phyloP scores from a whole-genome alignment of 2,113 vertebrate genomes.

The Gobiocypris rarus region DNA sequence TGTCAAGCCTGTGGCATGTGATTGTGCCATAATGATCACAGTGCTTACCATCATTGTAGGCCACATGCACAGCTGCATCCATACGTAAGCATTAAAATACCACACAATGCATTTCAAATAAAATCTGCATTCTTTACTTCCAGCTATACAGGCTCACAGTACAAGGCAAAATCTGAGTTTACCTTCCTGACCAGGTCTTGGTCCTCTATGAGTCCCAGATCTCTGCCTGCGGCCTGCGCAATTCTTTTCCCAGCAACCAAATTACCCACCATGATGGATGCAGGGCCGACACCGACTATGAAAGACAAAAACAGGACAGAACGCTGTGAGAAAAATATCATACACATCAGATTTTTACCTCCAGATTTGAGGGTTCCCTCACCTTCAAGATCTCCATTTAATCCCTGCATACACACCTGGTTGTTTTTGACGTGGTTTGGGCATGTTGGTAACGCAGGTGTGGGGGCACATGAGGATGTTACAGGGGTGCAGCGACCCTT shows the following conservation, averaged over 20 bases:
- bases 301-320: not conserved
- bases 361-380: not conserved
- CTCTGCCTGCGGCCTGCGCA: slow-evolving; percentile 94
- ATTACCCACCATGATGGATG: slow-evolving; percentile 97
- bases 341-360: not conserved
- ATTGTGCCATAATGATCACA: not conserved
- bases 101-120: slow-evolving; percentile 54
- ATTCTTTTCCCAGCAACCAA: slow-evolving; percentile 97
- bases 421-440: slow-evolving; percentile 96
- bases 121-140: not conserved
- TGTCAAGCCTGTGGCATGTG: not conserved
- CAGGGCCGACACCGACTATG: slow-evolving; percentile 90
- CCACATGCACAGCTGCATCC: slow-evolving; percentile 82
- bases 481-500: slow-evolving; percentile 93
- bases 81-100: slow-evolving; percentile 69
- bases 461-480: slow-evolving; percentile 99
- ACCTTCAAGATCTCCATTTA: not conserved
- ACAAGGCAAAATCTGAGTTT: slow-evolving; percentile 24
- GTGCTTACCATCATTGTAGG: slow-evolving; percentile 83
- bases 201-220: slow-evolving; percentile 94
- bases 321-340: not conserved
- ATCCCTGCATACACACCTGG: slow-evolving; percentile 79
- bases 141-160: not conserved
- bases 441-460: slow-evolving; percentile 96
- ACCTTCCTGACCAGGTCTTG: slow-evolving; percentile 96